Evolutionary conservation across 2,797 vertebrate species (phyloP).

Genomic region (Mycteria americana): DNA sequence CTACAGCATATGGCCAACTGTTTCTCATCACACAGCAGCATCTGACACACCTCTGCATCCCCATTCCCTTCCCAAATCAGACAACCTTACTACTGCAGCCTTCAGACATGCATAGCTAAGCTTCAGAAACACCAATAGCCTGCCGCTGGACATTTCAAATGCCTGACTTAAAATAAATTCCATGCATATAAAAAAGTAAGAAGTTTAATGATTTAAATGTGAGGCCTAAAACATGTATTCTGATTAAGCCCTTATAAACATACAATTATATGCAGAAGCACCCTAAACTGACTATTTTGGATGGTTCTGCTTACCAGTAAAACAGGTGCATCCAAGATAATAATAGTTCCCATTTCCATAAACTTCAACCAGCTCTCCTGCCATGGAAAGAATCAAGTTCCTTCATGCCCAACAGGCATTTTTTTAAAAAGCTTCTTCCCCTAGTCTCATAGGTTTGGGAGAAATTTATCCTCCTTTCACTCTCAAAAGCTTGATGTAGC

Average conservation of each 20-base stretch:
- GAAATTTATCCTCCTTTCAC: neutral
- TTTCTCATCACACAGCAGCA: neutral
- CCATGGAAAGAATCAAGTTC: neutral
- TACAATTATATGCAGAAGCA: neutral
- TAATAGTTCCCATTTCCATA: neutral
- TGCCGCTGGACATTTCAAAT: neutral
- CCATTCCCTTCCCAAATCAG: neutral
- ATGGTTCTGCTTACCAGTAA: conserved; percentile 6
- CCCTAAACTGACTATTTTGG: neutral
- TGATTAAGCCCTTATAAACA: neutral
- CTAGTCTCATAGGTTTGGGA: neutral
- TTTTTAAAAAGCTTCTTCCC: neutral
- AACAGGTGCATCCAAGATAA: conserved; percentile 19
- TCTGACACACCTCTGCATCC: neutral
- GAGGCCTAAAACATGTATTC: neutral
- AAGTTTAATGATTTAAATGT: no score
- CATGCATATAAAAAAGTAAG: no score
- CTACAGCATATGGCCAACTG: neutral
- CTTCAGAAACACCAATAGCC: neutral
- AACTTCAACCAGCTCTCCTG: neutral
- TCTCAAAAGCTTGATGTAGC: neutral
- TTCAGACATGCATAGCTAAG: neutral
- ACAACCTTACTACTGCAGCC: neutral
- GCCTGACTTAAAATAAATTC: neutral
- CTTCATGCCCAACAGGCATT: neutral